phyloP scores from a whole-genome alignment of 2,797 vertebrate species.

The Benthosema pterotum region DNA sequence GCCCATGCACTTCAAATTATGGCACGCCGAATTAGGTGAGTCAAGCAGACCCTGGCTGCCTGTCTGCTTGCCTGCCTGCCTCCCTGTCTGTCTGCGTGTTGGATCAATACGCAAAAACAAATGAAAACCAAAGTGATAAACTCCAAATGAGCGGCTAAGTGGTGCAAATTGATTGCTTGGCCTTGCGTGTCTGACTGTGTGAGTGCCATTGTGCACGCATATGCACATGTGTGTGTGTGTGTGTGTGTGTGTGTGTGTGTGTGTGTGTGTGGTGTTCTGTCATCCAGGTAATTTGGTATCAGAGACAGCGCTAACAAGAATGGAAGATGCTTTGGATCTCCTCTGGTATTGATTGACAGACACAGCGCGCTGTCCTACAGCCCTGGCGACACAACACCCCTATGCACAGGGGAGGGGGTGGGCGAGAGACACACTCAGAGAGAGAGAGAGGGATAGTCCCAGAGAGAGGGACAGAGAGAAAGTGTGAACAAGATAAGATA shows the following conservation, averaged over 20 bases:
- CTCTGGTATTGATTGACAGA: constrained; percentile 66
- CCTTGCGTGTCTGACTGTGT: constrained; percentile 21
- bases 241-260: constrained; percentile 35
- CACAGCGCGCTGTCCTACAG: constrained; percentile 58
- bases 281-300: constrained; percentile 80
- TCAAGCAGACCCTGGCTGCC: neutral
- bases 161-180: constrained; percentile 65
- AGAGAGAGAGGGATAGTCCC: constrained; percentile 9
- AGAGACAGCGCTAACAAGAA: constrained; percentile 64
- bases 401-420: neutral
- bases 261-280: constrained; percentile 73
- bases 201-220: constrained; percentile 4
- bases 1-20: too few relatives aligned
- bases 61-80: too few relatives aligned
- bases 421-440: constrained; percentile 24
- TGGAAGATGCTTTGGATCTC: constrained; percentile 51
- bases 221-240: constrained; percentile 13
- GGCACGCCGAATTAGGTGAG: too few relatives aligned
- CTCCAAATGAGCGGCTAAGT: constrained; percentile 56
- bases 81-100: neutral
- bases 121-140: constrained; percentile 59
- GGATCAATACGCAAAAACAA: constrained; percentile 48
- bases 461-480: neutral
- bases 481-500: too few relatives aligned
- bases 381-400: constrained; percentile 58